Evolutionary conservation across 2,888 invertebrate genomes (phyloP), one percentile per base, ranked within the genome.

Genomic region (Andrena trimmerana): DNA sequence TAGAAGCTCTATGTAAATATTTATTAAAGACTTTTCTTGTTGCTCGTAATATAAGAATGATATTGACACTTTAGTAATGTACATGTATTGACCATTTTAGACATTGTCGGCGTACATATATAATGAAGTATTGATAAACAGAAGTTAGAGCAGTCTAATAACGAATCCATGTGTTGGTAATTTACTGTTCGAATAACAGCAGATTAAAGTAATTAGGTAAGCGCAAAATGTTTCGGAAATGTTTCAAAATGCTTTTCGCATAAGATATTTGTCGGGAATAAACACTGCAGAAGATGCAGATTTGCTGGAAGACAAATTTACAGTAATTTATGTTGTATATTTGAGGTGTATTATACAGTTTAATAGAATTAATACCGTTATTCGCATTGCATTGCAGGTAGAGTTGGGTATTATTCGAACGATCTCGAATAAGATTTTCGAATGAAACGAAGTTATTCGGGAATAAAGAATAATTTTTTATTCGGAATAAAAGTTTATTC

Each of bases 11-110:
- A 27, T 68, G 31, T 54, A 62, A 27, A 27, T 68, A 62, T 67
- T 67, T 76, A 78, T 78, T 57, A 75, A 69, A 7, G 6, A 60
- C 6, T 74, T 75, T 63, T 31, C 13, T 48, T 3, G 31, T 54
- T 24, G 48, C 20, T 63, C 29, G 20, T 76, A 10, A 52, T 60
- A 63, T 52, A 13, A n/a, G 10, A 54, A 52, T 20, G 16, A 10
- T 42, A 42, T n/a, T 42, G 62, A 69, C 27, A 75, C 13, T 70
- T 54, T 13, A 24, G 10, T 33, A 68, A 20, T 57, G 16, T 42
- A 42, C 42, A 42, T 16, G 42, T 42, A 33, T 29, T 48, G 36
- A 63, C 48, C 63, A 48, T 77, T 13, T 63, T 65, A 65, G 24
- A 31, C 48, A 54, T 20, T 52, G 20, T 52, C 8, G n/a, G 5